phyloP scores from a whole-genome alignment of 2,113 vertebrate genomes.

The Pluvianellus socialis region DNA sequence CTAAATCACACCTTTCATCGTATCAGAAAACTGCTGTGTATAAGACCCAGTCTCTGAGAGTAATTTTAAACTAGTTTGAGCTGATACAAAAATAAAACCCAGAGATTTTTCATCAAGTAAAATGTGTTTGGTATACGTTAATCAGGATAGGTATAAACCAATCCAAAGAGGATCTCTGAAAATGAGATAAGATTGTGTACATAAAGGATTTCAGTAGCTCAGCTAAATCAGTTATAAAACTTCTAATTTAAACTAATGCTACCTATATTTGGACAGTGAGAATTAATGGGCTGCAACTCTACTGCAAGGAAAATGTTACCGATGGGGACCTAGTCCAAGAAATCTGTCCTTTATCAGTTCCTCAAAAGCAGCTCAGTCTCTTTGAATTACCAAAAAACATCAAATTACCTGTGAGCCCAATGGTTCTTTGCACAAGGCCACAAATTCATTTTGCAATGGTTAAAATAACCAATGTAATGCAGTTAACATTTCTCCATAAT shows the following conservation, averaged over 20 bases:
- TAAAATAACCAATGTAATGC: not conserved
- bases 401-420: not conserved
- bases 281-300: conserved; percentile 31
- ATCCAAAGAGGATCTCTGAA: conserved; percentile 36
- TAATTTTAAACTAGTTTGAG: not conserved
- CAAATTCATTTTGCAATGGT: not conserved
- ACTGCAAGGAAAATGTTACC: not conserved
- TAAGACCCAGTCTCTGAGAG: not conserved
- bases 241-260: conserved; percentile 63
- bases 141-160: conserved; percentile 17
- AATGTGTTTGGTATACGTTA: conserved; percentile 23
- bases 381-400: not conserved
- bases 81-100: not conserved
- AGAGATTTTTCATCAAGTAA: conserved; percentile 3
- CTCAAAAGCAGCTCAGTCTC: not conserved
- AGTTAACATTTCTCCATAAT: conserved; percentile 44
- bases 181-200: conserved; percentile 54
- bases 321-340: conserved; percentile 6
- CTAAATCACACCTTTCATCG: conserved; percentile 21
- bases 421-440: not conserved
- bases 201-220: conserved; percentile 46
- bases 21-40: not conserved
- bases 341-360: not conserved
- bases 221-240: conserved; percentile 56
- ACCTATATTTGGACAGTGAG: conserved; percentile 58